Percentiles rank a stretch among this genome's conserved stretches.
Evolutionary conservation across 2,888 invertebrate species (phyloP).

Genomic region (Melipona beecheii): DNA sequence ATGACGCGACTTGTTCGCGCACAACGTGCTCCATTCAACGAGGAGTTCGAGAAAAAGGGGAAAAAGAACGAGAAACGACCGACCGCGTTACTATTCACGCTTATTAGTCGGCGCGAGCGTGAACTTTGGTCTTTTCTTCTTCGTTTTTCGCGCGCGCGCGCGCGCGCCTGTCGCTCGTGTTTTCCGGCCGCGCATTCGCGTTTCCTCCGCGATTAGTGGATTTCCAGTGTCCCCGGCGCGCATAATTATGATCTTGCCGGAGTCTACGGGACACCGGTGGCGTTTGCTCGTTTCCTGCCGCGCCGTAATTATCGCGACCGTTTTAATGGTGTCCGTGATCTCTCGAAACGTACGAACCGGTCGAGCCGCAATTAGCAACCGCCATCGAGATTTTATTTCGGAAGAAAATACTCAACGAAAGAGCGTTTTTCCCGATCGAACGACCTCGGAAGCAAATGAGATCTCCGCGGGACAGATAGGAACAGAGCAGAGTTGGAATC

Average conservation of each 20-base stretch:
- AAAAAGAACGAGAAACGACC: conserved; percentile 5
- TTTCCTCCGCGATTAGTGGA: conserved; percentile 58
- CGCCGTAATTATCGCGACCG: conserved; percentile 58
- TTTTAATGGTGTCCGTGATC: conserved; percentile 53
- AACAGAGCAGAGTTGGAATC: background rate
- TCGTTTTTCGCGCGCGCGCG: background rate
- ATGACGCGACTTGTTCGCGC: background rate
- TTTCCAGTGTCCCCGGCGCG: conserved; percentile 56
- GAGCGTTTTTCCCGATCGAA: background rate
- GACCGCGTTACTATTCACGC: conserved; percentile 33
- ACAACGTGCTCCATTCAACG: background rate
- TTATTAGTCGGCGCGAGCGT: conserved; percentile 54
- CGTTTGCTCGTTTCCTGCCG: conserved; percentile 13
- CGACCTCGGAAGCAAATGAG: background rate
- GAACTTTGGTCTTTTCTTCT: conserved; percentile 46
- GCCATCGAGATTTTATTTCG: background rate
- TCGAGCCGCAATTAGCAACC: conserved; percentile 46
- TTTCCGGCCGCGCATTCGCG: conserved; percentile 15
- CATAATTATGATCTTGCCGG: conserved; percentile 66
- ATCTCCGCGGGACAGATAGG: background rate
- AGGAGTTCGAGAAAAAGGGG: background rate
- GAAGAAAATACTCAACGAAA: background rate
- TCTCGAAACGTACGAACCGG: conserved; percentile 56
- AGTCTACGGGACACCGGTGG: conserved; percentile 42
- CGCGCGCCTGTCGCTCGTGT: background rate